Percentiles rank a stretch among this genome's conserved stretches.
These are phyloP conservation scores for Cenopis cana DNA, from an alignment of 2,888 invertebrate genomes.

Conservation along the genomic window DNA sequence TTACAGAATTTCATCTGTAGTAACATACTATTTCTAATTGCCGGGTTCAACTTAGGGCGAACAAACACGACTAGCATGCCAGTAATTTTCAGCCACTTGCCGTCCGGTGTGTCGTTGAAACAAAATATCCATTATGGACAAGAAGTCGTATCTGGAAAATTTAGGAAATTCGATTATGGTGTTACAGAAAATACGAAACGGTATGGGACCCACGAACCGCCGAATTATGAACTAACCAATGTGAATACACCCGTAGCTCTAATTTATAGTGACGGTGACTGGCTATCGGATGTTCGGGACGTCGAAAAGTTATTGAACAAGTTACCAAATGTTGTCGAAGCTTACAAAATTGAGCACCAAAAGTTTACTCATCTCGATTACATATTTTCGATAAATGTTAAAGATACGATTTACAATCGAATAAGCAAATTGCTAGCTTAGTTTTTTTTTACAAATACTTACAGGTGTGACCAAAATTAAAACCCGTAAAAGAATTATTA, in stretches of 20 bases:
- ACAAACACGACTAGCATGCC: slow-evolving; percentile 85
- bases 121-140: slow-evolving; percentile 84
- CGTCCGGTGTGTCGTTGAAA: slow-evolving; percentile 82
- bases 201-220: slow-evolving; percentile 63
- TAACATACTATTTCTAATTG: slow-evolving; percentile 84
- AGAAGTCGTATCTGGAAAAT: slow-evolving; percentile 63
- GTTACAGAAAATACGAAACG: slow-evolving; percentile 55
- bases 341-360: slow-evolving; percentile 82
- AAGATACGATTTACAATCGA: slow-evolving; percentile 54
- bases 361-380: slow-evolving; percentile 75
- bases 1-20: slow-evolving; percentile 83
- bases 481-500: too few relatives aligned
- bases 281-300: slow-evolving; percentile 86
- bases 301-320: slow-evolving; percentile 79
- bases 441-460: not conserved
- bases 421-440: slow-evolving; percentile 40
- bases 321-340: slow-evolving; percentile 82
- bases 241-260: slow-evolving; percentile 66
- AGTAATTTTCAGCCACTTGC: slow-evolving; percentile 80
- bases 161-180: slow-evolving; percentile 68
- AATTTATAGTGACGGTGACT: slow-evolving; percentile 84
- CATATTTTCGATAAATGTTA: slow-evolving; percentile 67
- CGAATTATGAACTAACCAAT: slow-evolving; percentile 62
- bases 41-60: slow-evolving; percentile 84
- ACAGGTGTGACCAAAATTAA: too few relatives aligned